phyloP scores from a whole-genome alignment of 1,140 invertebrate species.

The Phymorhynchus buccinoides region DNA sequence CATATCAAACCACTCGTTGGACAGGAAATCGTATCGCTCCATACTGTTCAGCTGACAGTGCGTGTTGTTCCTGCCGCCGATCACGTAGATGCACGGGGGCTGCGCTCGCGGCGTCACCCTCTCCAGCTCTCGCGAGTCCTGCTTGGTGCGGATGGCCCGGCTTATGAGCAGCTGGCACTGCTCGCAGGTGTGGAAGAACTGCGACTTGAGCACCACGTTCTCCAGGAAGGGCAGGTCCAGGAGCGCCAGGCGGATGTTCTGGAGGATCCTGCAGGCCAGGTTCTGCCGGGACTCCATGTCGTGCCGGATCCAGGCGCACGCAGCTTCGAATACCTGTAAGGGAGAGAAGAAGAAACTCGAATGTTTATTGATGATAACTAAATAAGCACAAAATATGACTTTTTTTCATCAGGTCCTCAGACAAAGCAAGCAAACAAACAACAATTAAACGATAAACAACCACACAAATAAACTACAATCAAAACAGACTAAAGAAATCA shows the following conservation, averaged over 20 bases:
- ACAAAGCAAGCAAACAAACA: too few species aligned
- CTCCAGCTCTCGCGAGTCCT: conserved; percentile 60
- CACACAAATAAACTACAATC: too few species aligned
- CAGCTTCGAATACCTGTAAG: conserved; percentile 78
- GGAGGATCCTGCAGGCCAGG: conserved; percentile 61
- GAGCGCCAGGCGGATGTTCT: conserved; percentile 64
- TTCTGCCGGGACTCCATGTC: conserved; percentile 53
- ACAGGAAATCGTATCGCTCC: conserved; percentile 69
- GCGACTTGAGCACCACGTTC: conserved; percentile 66
- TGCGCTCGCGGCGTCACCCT: conserved; percentile 63
- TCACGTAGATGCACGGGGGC: conserved; percentile 75
- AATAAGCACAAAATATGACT: too few species aligned
- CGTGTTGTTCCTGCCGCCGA: conserved; percentile 70
- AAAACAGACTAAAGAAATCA: too few species aligned
- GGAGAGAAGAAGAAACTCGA: too few species aligned
- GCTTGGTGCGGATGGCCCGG: conserved; percentile 64
- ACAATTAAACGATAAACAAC: too few species aligned
- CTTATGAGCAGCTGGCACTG: conserved; percentile 71
- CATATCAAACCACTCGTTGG: conserved; percentile 67
- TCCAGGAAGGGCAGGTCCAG: conserved; percentile 66
- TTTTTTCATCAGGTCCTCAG: too few species aligned
- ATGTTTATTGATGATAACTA: too few species aligned
- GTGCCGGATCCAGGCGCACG: conserved; percentile 65
- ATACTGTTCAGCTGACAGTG: conserved; percentile 69
- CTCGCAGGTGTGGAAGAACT: conserved; percentile 68